Percentiles rank a stretch among this genome's conserved stretches.
phyloP scores from a whole-genome alignment of 2,888 invertebrate genomes.

The Dryocosmus kuriphilus region DNA sequence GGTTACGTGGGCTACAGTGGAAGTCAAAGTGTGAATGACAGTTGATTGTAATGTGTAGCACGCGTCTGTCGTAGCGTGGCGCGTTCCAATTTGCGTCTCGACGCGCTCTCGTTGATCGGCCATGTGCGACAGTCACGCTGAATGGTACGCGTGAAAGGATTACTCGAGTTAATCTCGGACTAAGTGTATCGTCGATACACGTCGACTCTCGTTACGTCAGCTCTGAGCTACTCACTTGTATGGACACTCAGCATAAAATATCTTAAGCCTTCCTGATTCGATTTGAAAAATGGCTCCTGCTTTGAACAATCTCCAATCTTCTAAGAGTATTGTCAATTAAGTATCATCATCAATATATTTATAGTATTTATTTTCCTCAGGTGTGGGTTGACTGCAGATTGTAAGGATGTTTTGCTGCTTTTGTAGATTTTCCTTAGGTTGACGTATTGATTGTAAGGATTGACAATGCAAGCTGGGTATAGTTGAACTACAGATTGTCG shows the following conservation, averaged over 20 bases:
- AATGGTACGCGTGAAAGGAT: conserved; percentile 52
- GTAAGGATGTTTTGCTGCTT: too few relatives aligned
- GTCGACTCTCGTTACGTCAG: conserved; percentile 32
- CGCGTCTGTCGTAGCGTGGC: conserved; percentile 61
- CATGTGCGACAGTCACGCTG: conserved; percentile 51
- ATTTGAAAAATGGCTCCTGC: too few relatives aligned
- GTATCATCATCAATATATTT: too few relatives aligned
- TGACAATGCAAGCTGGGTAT: too few relatives aligned
- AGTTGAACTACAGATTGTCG: too few relatives aligned
- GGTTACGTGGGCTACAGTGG: conserved; percentile 53
- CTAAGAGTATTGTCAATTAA: too few relatives aligned
- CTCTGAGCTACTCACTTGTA: conserved; percentile 30
- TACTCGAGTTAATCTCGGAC: conserved; percentile 47
- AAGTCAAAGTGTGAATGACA: conserved; percentile 69
- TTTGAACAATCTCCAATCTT: too few relatives aligned
- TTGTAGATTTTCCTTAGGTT: too few relatives aligned
- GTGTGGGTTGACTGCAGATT: too few relatives aligned
- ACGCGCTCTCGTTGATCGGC: conserved; percentile 66
- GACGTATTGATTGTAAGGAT: too few relatives aligned
- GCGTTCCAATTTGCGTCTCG: conserved; percentile 58
- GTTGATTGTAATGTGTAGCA: conserved; percentile 72
- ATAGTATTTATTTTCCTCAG: too few relatives aligned
- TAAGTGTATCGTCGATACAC: conserved; percentile 37
- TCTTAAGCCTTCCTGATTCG: neutral
- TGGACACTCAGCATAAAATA: neutral